Evolutionary conservation across 2,888 invertebrate genomes (phyloP).

Genomic region (Morpho deidamia): DNA sequence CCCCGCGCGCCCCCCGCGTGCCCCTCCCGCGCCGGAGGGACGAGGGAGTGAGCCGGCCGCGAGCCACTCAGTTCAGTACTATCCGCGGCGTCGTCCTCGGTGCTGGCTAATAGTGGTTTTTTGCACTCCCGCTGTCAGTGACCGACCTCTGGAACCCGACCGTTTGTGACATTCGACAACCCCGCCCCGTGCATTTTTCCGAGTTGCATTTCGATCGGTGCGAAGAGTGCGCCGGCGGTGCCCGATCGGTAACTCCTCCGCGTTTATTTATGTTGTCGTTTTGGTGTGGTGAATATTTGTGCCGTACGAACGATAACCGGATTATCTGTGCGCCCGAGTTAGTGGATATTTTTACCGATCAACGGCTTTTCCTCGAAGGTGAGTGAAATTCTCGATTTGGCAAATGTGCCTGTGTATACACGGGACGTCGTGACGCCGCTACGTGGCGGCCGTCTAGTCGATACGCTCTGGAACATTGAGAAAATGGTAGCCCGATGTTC

Average conservation of each 20-base stretch:
- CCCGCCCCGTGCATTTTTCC: constrained; percentile 74
- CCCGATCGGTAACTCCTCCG: constrained; percentile 55
- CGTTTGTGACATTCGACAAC: constrained; percentile 74
- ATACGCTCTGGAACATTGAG: constrained; percentile 49
- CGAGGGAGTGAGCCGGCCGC: constrained; percentile 30
- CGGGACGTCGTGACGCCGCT: constrained; percentile 49
- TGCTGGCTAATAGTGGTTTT: constrained; percentile 45
- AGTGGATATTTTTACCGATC: constrained; percentile 71
- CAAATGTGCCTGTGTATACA: constrained; percentile 38
- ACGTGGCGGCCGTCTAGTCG: constrained; percentile 62
- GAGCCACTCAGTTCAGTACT: constrained; percentile 56
- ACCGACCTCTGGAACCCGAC: constrained; percentile 69
- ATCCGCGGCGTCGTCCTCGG: constrained; percentile 57
- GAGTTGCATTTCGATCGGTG: constrained; percentile 66
- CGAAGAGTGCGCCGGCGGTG: constrained; percentile 57
- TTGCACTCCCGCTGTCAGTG: constrained; percentile 52
- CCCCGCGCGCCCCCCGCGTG: constrained; percentile 52
- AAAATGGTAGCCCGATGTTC: constrained; percentile 26
- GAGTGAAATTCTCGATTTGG: constrained; percentile 51
- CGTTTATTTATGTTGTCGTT: constrained; percentile 77
- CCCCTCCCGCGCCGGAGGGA: constrained; percentile 26
- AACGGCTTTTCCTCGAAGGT: constrained; percentile 61
- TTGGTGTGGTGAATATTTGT: constrained; percentile 77
- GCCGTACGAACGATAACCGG: constrained; percentile 75
- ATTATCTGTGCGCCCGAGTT: constrained; percentile 72